Conservation (phyloP, 2,888 invertebrate genomes). For the Hydraecia micacea region DNA sequence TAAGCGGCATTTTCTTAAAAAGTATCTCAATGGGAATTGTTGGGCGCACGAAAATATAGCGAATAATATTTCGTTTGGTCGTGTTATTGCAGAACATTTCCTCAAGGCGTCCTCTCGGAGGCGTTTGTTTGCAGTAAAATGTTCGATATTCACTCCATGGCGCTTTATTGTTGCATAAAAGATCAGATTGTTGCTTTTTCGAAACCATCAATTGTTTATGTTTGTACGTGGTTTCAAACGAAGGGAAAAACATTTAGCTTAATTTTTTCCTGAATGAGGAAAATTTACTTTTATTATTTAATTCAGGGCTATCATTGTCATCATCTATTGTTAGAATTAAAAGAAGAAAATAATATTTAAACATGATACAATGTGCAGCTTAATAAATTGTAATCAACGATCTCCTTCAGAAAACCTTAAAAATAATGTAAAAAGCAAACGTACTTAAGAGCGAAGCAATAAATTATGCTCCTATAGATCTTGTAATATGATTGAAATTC, state of each 20-base stretch:
- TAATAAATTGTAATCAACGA: neutral
- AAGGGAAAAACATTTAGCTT: constrained; percentile 1
- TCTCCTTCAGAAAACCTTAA: constrained; percentile 27
- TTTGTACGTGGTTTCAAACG: constrained; percentile 20
- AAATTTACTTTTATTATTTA: neutral
- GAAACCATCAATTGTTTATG: constrained; percentile 43
- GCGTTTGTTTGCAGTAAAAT: constrained; percentile 38
- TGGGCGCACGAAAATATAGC: constrained; percentile 33
- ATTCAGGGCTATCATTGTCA: neutral
- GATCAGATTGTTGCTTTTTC: constrained; percentile 54
- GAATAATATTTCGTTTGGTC: constrained; percentile 40
- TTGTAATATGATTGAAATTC: neutral
- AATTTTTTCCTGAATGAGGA: neutral
- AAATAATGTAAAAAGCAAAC: constrained; percentile 5
- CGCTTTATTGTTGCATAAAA: constrained; percentile 54
- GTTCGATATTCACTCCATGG: constrained; percentile 43
- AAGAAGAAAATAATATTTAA: neutral
- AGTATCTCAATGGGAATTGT: constrained; percentile 52
- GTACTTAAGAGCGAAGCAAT: neutral
- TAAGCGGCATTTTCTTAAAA: constrained; percentile 51
- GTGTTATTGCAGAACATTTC: constrained; percentile 43
- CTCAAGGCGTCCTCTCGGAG: constrained; percentile 21
- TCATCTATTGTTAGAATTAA: neutral
- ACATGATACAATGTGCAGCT: neutral
- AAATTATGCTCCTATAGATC: neutral